Conservation (phyloP, 1,140 invertebrate species). For the Neodiprion fabricii region DNA sequence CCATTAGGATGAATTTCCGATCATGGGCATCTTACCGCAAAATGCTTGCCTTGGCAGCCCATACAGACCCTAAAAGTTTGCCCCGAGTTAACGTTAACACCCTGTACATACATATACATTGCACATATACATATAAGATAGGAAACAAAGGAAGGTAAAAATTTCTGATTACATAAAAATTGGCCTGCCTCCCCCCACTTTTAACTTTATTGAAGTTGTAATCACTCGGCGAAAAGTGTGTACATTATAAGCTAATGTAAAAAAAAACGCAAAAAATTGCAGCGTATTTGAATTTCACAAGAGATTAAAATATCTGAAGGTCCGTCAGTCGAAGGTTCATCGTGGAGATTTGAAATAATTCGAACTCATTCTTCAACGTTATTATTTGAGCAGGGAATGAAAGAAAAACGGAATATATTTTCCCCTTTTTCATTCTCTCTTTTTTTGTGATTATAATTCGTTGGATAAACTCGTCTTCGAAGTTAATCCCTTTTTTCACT, state of each 20-base stretch:
- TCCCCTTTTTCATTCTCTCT: not conserved
- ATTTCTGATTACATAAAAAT: not conserved
- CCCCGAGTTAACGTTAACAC: not conserved
- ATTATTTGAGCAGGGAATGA: not conserved
- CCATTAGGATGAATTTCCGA: too few relatives aligned
- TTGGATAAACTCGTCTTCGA: not conserved
- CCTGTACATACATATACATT: not conserved
- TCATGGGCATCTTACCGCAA: too few relatives aligned
- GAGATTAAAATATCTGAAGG: too few relatives aligned
- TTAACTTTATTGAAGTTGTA: not conserved
- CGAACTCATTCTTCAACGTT: not conserved
- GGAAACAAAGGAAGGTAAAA: not conserved
- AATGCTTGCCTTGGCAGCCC: too few relatives aligned
- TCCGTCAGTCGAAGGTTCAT: not conserved
- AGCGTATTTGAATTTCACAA: too few relatives aligned
- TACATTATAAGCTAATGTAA: not conserved
- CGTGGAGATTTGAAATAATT: not conserved
- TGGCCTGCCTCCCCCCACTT: too few relatives aligned
- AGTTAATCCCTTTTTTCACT: too few relatives aligned
- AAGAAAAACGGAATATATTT: too few relatives aligned
- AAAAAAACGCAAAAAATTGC: too few relatives aligned
- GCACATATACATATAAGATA: too few relatives aligned
- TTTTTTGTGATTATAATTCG: not conserved
- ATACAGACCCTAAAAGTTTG: too few relatives aligned
- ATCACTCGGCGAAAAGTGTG: not conserved